These are phyloP conservation scores for Microtus ochrogaster DNA, from an alignment of 2,113 vertebrate species.

Conservation along the genomic window DNA sequence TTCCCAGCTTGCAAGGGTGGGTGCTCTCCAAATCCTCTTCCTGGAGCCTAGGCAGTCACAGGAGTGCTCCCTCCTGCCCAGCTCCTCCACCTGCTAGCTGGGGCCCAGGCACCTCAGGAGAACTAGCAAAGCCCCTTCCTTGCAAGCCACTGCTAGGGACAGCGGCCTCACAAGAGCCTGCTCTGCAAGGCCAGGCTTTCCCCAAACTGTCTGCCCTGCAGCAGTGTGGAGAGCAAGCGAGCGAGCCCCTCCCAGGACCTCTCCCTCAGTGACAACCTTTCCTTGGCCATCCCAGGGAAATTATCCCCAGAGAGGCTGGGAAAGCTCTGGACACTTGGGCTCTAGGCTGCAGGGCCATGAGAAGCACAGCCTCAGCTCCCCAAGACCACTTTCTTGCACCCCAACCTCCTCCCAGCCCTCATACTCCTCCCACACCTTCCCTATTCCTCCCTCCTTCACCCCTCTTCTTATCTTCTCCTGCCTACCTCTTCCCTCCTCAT, in stretches of 20 bases:
- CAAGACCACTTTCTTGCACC: no score
- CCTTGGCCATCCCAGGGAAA: neutral
- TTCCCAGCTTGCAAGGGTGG: neutral
- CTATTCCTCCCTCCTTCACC: neutral
- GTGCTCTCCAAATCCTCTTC: neutral
- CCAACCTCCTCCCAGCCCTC: neutral
- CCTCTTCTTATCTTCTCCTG: neutral
- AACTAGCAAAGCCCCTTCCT: neutral
- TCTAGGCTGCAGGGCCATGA: no score
- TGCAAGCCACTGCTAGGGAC: no score
- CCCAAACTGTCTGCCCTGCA: neutral
- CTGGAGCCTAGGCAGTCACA: neutral
- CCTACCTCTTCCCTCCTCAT: neutral
- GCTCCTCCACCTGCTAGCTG: neutral
- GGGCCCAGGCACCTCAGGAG: neutral
- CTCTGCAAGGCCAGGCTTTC: no score
- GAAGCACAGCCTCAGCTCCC: neutral
- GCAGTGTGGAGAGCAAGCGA: neutral
- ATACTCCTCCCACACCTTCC: neutral
- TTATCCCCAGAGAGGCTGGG: no score
- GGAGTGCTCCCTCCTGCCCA: neutral
- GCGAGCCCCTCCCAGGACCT: neutral
- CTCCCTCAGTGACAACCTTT: no score
- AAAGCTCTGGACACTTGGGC: no score
- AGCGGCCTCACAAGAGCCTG: neutral